Conservation (phyloP, 2,888 invertebrate genomes). For the Synergus japonicus region DNA sequence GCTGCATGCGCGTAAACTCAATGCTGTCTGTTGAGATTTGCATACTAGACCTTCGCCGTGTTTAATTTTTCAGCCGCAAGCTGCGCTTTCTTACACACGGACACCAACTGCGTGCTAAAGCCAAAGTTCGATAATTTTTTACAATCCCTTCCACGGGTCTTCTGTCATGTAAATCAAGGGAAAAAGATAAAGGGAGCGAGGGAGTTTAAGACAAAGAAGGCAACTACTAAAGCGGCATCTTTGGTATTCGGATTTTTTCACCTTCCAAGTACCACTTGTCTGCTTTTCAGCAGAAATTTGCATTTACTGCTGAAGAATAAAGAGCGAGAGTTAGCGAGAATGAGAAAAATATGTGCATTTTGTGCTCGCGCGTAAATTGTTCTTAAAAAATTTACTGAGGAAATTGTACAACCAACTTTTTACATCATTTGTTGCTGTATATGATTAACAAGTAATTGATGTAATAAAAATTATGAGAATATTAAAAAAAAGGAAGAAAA, state of each 20-base stretch:
- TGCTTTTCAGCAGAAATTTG: constrained; percentile 3
- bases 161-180: constrained; percentile 33
- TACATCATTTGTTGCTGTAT: no score
- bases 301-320: constrained; percentile 22
- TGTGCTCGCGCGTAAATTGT: background rate
- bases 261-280: background rate
- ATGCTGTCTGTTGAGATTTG: constrained; percentile 16
- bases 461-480: background rate
- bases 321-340: background rate
- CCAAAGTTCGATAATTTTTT: constrained; percentile 24
- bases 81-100: background rate
- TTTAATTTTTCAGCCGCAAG: background rate
- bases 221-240: constrained; percentile 37
- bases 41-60: constrained; percentile 21
- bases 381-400: no score
- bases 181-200: constrained; percentile 15
- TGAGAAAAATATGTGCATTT: background rate
- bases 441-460: background rate
- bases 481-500: background rate
- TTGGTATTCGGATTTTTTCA: constrained; percentile 32
- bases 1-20: background rate
- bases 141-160: background rate
- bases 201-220: constrained; percentile 16
- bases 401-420: no score
- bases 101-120: background rate